Percentiles rank a stretch among this genome's conserved stretches.
Evolutionary conservation across 2,797 vertebrate species (phyloP).

Genomic region (Clarias platycephalus): DNA sequence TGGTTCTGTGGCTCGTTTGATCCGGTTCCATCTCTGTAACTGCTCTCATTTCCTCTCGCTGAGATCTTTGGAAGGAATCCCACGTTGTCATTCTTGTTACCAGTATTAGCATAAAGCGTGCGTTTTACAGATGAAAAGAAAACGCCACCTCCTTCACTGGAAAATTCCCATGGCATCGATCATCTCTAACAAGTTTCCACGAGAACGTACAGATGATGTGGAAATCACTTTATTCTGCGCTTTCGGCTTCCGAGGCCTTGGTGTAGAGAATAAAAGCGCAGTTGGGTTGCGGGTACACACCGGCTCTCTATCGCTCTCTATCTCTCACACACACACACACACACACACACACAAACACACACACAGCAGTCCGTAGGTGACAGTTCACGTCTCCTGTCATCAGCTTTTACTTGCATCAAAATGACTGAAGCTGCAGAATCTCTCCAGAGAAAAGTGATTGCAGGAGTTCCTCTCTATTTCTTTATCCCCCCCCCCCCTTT

Average conservation of each 20-base stretch:
- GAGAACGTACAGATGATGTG: background rate
- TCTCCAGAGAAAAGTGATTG: slow-evolving; percentile 39
- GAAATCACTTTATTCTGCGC: background rate
- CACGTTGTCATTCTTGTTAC: background rate
- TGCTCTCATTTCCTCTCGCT: background rate
- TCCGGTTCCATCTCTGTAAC: background rate
- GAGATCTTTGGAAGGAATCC: slow-evolving; percentile 2
- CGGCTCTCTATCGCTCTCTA: background rate
- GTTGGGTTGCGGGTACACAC: background rate
- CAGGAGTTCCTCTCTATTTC: background rate
- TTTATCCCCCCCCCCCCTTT: background rate
- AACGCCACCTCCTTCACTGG: background rate
- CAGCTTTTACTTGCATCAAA: slow-evolving; percentile 51
- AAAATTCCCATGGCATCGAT: background rate
- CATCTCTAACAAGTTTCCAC: background rate
- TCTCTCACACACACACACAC: background rate
- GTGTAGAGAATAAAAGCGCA: background rate
- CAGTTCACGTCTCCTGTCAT: slow-evolving; percentile 42
- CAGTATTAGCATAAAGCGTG: background rate
- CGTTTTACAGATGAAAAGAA: background rate
- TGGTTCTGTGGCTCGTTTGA: background rate
- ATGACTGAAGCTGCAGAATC: slow-evolving; percentile 38
- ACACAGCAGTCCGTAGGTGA: slow-evolving; percentile 17
- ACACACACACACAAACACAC: background rate
- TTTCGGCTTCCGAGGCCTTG: background rate